phyloP scores from a whole-genome alignment of 2,888 invertebrate species.

The Mongoloraphidia duomilia region DNA sequence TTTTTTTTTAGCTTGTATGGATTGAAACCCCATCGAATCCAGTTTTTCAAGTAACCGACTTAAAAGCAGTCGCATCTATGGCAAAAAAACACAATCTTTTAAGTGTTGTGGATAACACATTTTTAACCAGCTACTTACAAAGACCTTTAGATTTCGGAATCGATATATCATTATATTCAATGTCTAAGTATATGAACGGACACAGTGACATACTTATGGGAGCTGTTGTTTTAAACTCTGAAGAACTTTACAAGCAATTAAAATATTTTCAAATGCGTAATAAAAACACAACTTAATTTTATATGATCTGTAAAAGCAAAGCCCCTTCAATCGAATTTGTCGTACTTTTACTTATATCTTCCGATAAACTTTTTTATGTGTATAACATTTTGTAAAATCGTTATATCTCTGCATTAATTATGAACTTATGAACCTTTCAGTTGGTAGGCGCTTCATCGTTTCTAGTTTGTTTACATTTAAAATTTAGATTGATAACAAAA shows the following conservation, averaged over 20 bases:
- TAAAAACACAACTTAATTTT: neutral
- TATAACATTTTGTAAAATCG: too few species aligned
- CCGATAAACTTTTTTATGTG: too few species aligned
- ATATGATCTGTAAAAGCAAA: too few species aligned
- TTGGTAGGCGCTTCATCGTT: too few species aligned
- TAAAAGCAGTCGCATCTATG: conserved; percentile 46
- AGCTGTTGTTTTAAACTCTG: conserved; percentile 55
- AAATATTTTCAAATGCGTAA: conserved; percentile 70
- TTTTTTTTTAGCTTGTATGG: conserved; percentile 56
- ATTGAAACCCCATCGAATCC: conserved; percentile 87
- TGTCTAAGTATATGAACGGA: conserved; percentile 92
- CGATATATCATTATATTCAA: conserved; percentile 71
- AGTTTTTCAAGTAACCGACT: conserved; percentile 64
- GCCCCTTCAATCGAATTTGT: too few species aligned
- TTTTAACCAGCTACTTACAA: conserved; percentile 74
- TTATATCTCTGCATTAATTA: too few species aligned
- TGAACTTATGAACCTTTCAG: too few species aligned
- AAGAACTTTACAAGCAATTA: conserved; percentile 48
- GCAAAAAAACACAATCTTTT: conserved; percentile 42
- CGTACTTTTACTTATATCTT: too few species aligned
- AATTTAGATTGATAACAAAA: too few species aligned
- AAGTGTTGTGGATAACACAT: conserved; percentile 78
- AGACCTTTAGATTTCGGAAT: conserved; percentile 72
- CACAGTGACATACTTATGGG: conserved; percentile 93
- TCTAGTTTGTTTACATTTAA: too few species aligned